phyloP scores from a whole-genome alignment of 2,888 invertebrate genomes.

The Spatulosminthurus flaviceps region DNA sequence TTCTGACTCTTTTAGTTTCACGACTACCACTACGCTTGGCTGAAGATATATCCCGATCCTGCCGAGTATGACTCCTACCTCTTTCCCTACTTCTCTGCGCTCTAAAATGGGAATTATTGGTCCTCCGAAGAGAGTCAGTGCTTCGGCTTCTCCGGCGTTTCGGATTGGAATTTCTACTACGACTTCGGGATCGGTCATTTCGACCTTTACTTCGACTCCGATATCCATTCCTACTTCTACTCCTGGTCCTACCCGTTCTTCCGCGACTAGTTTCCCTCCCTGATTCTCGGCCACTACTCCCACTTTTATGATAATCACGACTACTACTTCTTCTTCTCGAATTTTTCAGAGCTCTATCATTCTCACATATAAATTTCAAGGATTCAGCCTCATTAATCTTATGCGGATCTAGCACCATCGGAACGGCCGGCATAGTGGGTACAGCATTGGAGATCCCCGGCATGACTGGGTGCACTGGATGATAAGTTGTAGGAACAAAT shows the following conservation, averaged over 20 bases:
- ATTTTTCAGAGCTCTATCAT: constrained; percentile 24
- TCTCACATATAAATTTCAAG: constrained; percentile 32
- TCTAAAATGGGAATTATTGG: neutral
- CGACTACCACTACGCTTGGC: neutral
- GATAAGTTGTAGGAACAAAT: neutral
- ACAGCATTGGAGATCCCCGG: neutral
- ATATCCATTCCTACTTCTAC: constrained; percentile 5
- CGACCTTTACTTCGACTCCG: constrained; percentile 21
- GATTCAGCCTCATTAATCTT: constrained; percentile 35
- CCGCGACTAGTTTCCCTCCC: neutral
- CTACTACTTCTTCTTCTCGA: constrained; percentile 6
- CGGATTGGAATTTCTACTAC: neutral
- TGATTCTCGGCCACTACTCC: neutral
- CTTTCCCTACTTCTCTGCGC: neutral
- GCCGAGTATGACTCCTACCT: neutral
- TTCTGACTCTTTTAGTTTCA: constrained; percentile 7
- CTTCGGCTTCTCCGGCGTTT: neutral
- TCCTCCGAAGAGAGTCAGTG: neutral
- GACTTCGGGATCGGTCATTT: neutral
- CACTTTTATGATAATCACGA: neutral
- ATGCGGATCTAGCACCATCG: constrained; percentile 10
- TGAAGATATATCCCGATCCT: neutral
- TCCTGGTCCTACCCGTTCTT: neutral
- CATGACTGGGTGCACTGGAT: neutral
- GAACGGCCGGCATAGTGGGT: neutral